Conservation (phyloP, 2,797 vertebrate species). For the Notoglanidium macrostoma region DNA sequence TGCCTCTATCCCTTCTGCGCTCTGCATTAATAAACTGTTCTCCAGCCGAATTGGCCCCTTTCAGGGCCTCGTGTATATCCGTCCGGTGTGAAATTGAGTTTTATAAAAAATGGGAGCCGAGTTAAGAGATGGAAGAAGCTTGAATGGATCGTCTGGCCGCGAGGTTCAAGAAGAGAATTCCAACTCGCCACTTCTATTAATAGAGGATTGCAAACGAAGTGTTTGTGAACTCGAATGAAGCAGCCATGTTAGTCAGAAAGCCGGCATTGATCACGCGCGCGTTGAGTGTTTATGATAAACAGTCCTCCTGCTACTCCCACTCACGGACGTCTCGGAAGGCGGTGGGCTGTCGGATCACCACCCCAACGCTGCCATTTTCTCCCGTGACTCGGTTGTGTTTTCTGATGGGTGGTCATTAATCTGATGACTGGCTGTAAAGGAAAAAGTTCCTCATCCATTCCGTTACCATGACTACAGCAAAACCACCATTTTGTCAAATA, state of each 20-base stretch:
- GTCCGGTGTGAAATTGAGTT: slow-evolving; percentile 54
- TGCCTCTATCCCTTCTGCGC: slow-evolving; percentile 2
- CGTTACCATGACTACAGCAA: slow-evolving; percentile 40
- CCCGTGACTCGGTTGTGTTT: slow-evolving; percentile 33
- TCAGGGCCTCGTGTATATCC: slow-evolving; percentile 30
- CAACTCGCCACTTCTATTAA: slow-evolving; percentile 6
- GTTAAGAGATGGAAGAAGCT: slow-evolving; percentile 22
- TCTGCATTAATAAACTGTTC: slow-evolving; percentile 45
- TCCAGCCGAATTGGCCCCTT: slow-evolving; percentile 33
- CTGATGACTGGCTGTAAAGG: slow-evolving; percentile 28
- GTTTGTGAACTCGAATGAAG: slow-evolving; percentile 2
- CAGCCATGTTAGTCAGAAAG: neutral
- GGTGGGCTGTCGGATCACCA: neutral
- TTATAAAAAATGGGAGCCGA: slow-evolving; percentile 33
- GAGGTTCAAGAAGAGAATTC: slow-evolving; percentile 39
- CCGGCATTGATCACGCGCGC: neutral
- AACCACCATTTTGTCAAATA: slow-evolving; percentile 1
- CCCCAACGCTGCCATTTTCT: slow-evolving; percentile 2
- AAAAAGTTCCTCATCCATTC: slow-evolving; percentile 24
- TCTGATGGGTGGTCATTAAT: slow-evolving; percentile 43
- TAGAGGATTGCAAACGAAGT: slow-evolving; percentile 24
- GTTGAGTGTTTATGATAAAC: slow-evolving; percentile 40
- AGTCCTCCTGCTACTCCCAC: slow-evolving; percentile 38
- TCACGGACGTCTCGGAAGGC: slow-evolving; percentile 24
- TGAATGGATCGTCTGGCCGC: slow-evolving; percentile 19